Percentiles rank a stretch among this genome's conserved stretches.
These are phyloP conservation scores for Lepidurus apus DNA, from an alignment of 1,140 invertebrate species.

Conservation along the genomic window DNA sequence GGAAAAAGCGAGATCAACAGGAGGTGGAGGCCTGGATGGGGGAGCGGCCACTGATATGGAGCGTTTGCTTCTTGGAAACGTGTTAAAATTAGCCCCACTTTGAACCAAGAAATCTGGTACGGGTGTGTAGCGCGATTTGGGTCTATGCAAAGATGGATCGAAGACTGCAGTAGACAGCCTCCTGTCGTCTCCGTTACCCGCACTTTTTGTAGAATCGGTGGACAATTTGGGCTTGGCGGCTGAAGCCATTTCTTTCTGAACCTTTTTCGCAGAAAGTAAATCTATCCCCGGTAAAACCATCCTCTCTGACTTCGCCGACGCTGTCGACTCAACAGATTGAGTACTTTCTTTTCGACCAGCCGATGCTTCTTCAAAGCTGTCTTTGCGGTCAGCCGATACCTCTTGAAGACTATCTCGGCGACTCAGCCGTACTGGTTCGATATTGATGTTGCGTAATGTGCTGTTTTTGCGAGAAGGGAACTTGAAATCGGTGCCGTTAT, in stretches of 20 bases:
- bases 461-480: slow-evolving; percentile 1
- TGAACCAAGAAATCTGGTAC: slow-evolving; percentile 32
- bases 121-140: slow-evolving; percentile 69
- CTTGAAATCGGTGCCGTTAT: slow-evolving; percentile 24
- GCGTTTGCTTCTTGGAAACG: slow-evolving; percentile 28
- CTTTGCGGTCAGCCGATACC: neutral
- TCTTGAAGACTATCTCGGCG: neutral
- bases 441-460: neutral
- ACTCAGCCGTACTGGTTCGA: neutral
- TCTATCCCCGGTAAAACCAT: neutral
- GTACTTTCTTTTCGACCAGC: neutral
- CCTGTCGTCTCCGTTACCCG: slow-evolving; percentile 25
- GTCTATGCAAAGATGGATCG: slow-evolving; percentile 66
- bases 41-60: slow-evolving; percentile 31
- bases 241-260: neutral
- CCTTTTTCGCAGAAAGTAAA: neutral
- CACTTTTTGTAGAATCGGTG: slow-evolving; percentile 10
- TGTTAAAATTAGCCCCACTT: neutral
- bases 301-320: neutral
- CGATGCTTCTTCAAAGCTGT: neutral
- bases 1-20: slow-evolving; percentile 35
- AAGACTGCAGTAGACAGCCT: slow-evolving; percentile 44
- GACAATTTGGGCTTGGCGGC: slow-evolving; percentile 25
- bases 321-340: neutral
- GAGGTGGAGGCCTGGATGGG: slow-evolving; percentile 31